A percentile compares a stretch with the other conserved stretches of the same genome.
These are phyloP conservation scores for Ferdinandea cuprea DNA, from an alignment of 2,888 invertebrate species.

Conservation along the genomic window DNA sequence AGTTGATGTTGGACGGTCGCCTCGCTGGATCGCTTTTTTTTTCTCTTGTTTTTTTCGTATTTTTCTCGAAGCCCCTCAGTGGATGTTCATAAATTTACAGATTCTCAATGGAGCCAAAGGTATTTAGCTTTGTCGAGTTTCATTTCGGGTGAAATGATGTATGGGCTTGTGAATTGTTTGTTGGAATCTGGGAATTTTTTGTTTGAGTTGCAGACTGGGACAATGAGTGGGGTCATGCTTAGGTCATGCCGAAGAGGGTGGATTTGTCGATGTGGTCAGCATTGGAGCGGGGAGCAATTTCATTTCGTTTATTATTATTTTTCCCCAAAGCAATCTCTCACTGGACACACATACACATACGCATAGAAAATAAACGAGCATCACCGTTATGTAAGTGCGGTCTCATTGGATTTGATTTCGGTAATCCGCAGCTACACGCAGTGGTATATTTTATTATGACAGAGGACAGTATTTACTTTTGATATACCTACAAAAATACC, in stretches of 20 bases:
- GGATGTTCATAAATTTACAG: slow-evolving; percentile 68
- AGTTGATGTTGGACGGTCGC: slow-evolving; percentile 46
- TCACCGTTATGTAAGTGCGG: background rate
- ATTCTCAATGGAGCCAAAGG: slow-evolving; percentile 56
- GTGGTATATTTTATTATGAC: slow-evolving; percentile 16
- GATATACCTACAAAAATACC: background rate
- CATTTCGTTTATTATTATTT: slow-evolving; percentile 8
- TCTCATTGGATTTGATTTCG: slow-evolving; percentile 41
- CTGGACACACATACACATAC: background rate
- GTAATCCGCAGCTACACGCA: slow-evolving; percentile 24
- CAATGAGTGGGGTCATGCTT: slow-evolving; percentile 12
- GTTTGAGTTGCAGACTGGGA: background rate
- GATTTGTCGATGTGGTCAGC: slow-evolving; percentile 10
- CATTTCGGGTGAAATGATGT: slow-evolving; percentile 53
- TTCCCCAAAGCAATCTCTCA: background rate
- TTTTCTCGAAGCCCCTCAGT: background rate
- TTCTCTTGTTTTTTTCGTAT: background rate
- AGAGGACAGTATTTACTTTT: slow-evolving; percentile 25
- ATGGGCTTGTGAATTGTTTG: slow-evolving; percentile 41
- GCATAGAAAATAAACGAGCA: background rate
- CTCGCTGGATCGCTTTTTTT: slow-evolving; percentile 11
- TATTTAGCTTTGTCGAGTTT: slow-evolving; percentile 55
- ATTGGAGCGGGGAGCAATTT: slow-evolving; percentile 3
- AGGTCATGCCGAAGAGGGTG: background rate
- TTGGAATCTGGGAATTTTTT: background rate